Percentiles rank a stretch among this genome's conserved stretches.
Evolutionary conservation across 2,888 invertebrate genomes (phyloP).

Genomic region (Agrochola macilenta): DNA sequence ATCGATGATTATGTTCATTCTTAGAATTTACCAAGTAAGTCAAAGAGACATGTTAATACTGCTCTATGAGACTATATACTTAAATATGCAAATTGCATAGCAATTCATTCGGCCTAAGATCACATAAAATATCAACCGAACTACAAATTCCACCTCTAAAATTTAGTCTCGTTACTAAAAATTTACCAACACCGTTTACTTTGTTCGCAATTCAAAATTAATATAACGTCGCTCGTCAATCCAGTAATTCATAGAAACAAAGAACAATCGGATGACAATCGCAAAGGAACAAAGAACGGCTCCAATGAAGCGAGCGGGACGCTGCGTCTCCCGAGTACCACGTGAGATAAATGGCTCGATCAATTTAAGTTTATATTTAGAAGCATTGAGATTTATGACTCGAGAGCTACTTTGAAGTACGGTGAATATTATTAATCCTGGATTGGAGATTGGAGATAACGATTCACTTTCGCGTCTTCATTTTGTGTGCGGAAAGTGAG

Average conservation of each 20-base stretch:
- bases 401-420: slow-evolving; percentile 59
- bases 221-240: slow-evolving; percentile 8
- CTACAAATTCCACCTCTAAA: too few relatives aligned
- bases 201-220: slow-evolving; percentile 19
- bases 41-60: slow-evolving; percentile 8
- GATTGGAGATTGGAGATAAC: slow-evolving; percentile 47
- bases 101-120: background rate
- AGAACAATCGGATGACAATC: slow-evolving; percentile 57
- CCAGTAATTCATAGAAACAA: slow-evolving; percentile 47
- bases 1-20: background rate
- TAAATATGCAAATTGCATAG: slow-evolving; percentile 7
- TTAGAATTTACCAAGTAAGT: slow-evolving; percentile 9
- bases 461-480: slow-evolving; percentile 47
- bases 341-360: slow-evolving; percentile 52
- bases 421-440: slow-evolving; percentile 48
- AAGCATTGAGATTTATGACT: slow-evolving; percentile 57
- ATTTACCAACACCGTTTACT: background rate
- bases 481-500: slow-evolving; percentile 48
- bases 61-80: background rate
- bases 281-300: slow-evolving; percentile 44
- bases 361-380: slow-evolving; percentile 63
- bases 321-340: slow-evolving; percentile 34
- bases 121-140: too few relatives aligned
- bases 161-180: too few relatives aligned
- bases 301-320: slow-evolving; percentile 36